phyloP scores from a whole-genome alignment of 2,113 vertebrate genomes.

The Scopus umbretta region DNA sequence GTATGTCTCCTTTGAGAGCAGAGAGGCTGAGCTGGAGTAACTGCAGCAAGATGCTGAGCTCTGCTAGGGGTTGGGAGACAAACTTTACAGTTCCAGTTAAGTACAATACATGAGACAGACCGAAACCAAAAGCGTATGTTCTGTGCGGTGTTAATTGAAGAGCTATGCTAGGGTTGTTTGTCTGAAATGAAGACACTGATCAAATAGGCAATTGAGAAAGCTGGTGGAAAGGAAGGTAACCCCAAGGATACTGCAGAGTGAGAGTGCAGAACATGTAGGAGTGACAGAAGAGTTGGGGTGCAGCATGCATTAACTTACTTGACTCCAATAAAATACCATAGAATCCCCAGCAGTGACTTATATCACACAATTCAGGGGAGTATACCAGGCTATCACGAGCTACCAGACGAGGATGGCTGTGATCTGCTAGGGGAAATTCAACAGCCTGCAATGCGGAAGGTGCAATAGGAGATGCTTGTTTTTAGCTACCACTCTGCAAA shows the following conservation, averaged over 20 bases:
- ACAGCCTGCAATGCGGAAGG: not conserved
- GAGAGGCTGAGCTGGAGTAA: not conserved
- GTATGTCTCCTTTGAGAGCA: rapidly evolving
- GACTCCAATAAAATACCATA: not conserved
- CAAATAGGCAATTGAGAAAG: not conserved
- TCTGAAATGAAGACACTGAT: not conserved
- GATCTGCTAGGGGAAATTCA: not conserved
- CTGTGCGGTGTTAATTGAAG: rapidly evolving
- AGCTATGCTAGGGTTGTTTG: not conserved
- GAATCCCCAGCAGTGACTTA: not conserved
- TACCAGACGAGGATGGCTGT: not conserved
- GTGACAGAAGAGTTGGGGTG: not conserved
- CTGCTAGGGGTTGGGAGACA: not conserved
- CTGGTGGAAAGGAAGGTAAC: not conserved
- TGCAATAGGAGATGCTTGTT: not conserved
- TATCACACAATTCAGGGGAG: not conserved
- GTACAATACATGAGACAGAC: too few species aligned
- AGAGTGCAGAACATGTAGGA: not conserved
- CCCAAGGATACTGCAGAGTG: not conserved
- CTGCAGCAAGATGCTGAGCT: not conserved
- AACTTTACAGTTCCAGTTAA: not conserved
- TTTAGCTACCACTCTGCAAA: not conserved
- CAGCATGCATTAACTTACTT: not conserved
- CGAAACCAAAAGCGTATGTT: not conserved
- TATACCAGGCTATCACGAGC: not conserved